A percentile compares a stretch with the other conserved stretches of the same genome.
phyloP scores from a whole-genome alignment of 2,113 vertebrate species.

The Varanus komodoensis region DNA sequence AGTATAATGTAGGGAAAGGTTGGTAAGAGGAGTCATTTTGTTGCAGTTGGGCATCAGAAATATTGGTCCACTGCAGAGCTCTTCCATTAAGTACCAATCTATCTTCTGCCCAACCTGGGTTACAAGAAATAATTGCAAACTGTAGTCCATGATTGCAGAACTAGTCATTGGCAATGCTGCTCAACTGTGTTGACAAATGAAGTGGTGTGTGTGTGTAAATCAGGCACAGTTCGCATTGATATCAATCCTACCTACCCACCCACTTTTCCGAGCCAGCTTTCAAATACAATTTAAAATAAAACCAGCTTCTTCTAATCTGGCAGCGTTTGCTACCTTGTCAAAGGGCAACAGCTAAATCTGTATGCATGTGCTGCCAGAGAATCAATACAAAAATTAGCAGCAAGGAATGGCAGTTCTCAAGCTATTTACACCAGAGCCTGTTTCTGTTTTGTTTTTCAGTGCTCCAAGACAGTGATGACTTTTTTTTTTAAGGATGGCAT shows the following conservation, averaged over 20 bases:
- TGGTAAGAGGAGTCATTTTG: no score
- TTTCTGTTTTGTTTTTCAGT: constrained; percentile 29
- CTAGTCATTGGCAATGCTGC: not conserved
- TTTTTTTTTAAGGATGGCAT: not conserved
- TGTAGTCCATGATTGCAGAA: no score
- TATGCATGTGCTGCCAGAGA: not conserved
- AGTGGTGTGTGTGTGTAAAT: not conserved
- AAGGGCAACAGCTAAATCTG: not conserved
- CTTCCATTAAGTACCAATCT: no score
- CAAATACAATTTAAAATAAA: not conserved
- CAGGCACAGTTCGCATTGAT: not conserved
- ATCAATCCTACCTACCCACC: not conserved
- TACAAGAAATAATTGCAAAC: no score
- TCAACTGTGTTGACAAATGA: not conserved
- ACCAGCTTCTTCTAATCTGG: not conserved
- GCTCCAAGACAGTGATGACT: constrained; percentile 18
- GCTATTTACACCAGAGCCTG: not conserved
- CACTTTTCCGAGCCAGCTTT: not conserved
- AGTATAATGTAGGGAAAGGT: no score
- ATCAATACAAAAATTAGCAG: constrained; percentile 32
- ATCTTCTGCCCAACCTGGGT: no score
- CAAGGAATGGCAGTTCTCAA: constrained; percentile 29
- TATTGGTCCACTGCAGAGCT: no score
- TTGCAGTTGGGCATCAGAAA: no score
- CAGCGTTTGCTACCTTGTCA: not conserved